Base-by-base conservation (phyloP, 2,113 vertebrate species). In the Megaceryle torquata region DNA sequence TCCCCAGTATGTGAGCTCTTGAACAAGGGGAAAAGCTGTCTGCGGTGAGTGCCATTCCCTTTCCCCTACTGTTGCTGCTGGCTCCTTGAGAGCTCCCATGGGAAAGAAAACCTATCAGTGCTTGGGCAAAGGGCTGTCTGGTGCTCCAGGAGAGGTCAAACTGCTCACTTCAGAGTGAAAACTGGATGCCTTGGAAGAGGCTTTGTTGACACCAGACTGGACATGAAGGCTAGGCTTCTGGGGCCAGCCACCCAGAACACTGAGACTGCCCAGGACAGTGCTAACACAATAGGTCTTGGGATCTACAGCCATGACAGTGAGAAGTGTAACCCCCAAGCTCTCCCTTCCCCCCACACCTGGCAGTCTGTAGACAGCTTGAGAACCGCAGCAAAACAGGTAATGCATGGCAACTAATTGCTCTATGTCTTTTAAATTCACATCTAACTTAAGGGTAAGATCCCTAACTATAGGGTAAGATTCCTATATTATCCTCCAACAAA, bases 31-130 rank as follows among this genome's bases (percentile, higher is more conserved):
- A 15, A 78, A 79, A 56, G 28, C 0, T 65, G 26, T 3, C 15
- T 11, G 6, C 4, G 8, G 1, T 44, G 56, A 87, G 43, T 88
- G 18, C 10, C 15, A 54, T 44, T 51, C 9, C 15, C 5, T 60
- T 39, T 39, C 3, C 12, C 11, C 60, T 59, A 2, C 20, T 5
- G 7, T n/a, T n/a, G n/a, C 31, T 75, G 46, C 41, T 26, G 9
- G 14, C 7, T 85, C 43, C 43, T 59, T 29, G 16, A 56, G 15
- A 63, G 28, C 4, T 68, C 10, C 28, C 33, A 22, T 15, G 15
- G 51, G 39, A 24, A 29, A 0, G 0, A 86, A 84, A 76, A 10
- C 11, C 11, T 50, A 5, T 12, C 29, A 37, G 4, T n/a, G 1
- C 8, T 31, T 17, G 12, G 31, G 24, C 61, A 85, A 67, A 82